Percentiles rank a stretch among this genome's conserved stretches.
These are phyloP conservation scores for Petrolisthes manimaculis DNA, from an alignment of 2,888 invertebrate species.

Conservation along the genomic window DNA sequence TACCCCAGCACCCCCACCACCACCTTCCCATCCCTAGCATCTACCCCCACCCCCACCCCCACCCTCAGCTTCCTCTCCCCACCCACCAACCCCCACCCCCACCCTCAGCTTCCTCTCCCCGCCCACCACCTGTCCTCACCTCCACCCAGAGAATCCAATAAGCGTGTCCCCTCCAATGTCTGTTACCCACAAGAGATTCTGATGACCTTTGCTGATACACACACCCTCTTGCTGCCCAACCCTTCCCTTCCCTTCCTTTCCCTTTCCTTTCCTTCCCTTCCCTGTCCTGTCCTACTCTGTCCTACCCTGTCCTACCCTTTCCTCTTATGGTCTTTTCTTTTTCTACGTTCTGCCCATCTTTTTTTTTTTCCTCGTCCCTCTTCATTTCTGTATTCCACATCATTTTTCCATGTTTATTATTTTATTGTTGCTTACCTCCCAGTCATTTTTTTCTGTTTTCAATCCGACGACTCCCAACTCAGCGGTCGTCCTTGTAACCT, in stretches of 20 bases:
- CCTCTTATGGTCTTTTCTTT: background rate
- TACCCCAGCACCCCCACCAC: background rate
- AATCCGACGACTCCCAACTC: no score
- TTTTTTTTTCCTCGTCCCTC: background rate
- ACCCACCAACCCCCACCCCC: background rate
- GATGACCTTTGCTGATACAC: background rate
- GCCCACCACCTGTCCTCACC: background rate
- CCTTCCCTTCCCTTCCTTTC: background rate
- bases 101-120: background rate
- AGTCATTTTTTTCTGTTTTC: no score
- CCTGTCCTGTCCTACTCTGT: no score
- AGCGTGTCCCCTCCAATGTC: background rate
- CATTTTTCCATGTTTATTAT: no score
- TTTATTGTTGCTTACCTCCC: no score
- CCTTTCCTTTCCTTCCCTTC: background rate
- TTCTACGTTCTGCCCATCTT: background rate
- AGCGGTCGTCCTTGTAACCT: no score
- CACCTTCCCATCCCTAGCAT: background rate
- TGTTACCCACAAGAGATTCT: background rate
- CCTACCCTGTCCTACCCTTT: background rate
- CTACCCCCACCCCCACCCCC: background rate
- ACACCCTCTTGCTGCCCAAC: no score
- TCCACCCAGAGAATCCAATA: background rate
- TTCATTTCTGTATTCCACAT: no score
- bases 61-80: background rate